A percentile compares a stretch with the other conserved stretches of the same genome.
phyloP scores from a whole-genome alignment of 2,888 invertebrate species.

The Drosophila diplacantha region DNA sequence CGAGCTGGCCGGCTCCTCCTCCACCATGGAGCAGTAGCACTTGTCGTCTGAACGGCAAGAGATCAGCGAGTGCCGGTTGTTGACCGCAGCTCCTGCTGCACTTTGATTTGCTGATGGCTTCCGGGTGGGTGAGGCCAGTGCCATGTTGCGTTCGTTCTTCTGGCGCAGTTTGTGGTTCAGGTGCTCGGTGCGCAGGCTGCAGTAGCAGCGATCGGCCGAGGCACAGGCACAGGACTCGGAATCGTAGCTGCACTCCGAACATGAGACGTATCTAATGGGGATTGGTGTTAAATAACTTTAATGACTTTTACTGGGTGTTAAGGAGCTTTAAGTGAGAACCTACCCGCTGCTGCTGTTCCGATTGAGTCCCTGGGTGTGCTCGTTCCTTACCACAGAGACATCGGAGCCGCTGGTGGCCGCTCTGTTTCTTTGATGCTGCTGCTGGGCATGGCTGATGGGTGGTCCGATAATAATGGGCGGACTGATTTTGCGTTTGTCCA shows the following conservation, averaged over 20 bases:
- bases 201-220: constrained; percentile 90
- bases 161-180: constrained; percentile 64
- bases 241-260: constrained; percentile 91
- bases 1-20: constrained; percentile 70
- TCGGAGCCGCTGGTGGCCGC: constrained; percentile 82
- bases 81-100: constrained; percentile 8
- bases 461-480: constrained; percentile 63
- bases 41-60: constrained; percentile 80
- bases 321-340: constrained; percentile 36
- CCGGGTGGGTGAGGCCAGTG: constrained; percentile 41
- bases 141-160: constrained; percentile 67
- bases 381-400: constrained; percentile 81
- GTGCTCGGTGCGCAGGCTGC: constrained; percentile 79
- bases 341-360: constrained; percentile 82
- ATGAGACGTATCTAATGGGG: constrained; percentile 84
- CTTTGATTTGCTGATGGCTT: constrained; percentile 27
- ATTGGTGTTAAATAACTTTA: neutral
- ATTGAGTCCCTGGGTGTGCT: constrained; percentile 81
- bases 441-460: constrained; percentile 54
- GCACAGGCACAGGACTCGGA: constrained; percentile 89
- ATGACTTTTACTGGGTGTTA: constrained; percentile 1
- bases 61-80: constrained; percentile 74
- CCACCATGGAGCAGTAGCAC: constrained; percentile 82
- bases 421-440: constrained; percentile 78
- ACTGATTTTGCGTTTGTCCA: constrained; percentile 48